These are phyloP conservation scores for Morbakka virulenta DNA, from an alignment of 30 jellyfish, hydroid and myxozoan species.

Conservation along the genomic window DNA sequence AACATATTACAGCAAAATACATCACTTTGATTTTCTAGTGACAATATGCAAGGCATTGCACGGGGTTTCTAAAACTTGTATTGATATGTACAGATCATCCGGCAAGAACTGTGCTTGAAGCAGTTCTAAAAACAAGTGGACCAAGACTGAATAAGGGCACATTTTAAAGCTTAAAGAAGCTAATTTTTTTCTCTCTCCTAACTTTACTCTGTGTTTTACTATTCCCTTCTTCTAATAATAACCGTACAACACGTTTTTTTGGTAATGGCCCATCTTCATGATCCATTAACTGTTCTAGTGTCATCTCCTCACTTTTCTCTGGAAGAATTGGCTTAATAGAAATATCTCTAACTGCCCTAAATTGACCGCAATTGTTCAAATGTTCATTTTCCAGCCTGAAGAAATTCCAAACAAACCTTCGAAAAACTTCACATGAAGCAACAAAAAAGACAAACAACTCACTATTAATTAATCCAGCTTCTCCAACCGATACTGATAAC, in stretches of 20 bases:
- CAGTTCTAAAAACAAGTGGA: too few relatives aligned
- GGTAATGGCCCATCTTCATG: conserved; percentile 97
- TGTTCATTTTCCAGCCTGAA: conserved; percentile 99
- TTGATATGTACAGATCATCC: too few relatives aligned
- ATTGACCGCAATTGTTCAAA: conserved; percentile 92
- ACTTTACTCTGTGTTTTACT: too few relatives aligned
- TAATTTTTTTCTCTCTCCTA: neutral
- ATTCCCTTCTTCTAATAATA: conserved; percentile 16
- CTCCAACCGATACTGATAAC: conserved; percentile 91
- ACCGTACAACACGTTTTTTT: conserved; percentile 54
- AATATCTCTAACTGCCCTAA: conserved; percentile 97
- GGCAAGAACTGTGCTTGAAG: too few relatives aligned
- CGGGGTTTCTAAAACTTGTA: too few relatives aligned
- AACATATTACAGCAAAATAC: too few relatives aligned
- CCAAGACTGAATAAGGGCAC: too few relatives aligned
- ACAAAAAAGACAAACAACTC: conserved; percentile 78
- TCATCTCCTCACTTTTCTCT: conserved; percentile 52
- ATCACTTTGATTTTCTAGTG: too few relatives aligned
- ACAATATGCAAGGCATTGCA: too few relatives aligned
- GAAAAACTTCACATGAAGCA: conserved; percentile 80
- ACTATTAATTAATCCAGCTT: conserved; percentile 82
- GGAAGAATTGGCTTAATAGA: conserved; percentile 82
- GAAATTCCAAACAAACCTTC: conserved; percentile 99
- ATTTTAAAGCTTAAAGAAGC: neutral
- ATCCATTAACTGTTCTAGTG: conserved; percentile 96